These are phyloP conservation scores for Hermetia illucens DNA, from an alignment of 1,140 invertebrate species.

Conservation along the genomic window DNA sequence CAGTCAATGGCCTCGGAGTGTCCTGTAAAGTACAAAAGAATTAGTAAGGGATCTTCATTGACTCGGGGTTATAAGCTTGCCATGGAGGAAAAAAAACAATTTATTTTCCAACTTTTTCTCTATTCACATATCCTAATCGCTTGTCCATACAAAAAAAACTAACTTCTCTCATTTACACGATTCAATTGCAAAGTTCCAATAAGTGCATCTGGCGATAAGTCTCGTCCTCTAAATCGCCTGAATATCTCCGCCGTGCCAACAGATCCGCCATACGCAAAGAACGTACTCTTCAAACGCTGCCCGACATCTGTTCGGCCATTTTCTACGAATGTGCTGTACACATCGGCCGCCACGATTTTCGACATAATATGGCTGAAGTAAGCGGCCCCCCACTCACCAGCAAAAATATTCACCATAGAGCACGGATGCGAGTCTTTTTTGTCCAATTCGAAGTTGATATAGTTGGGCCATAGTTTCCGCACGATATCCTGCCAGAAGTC, in stretches of 20 bases:
- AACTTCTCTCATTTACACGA: too few relatives aligned
- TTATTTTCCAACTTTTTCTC: too few relatives aligned
- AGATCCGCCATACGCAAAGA: conserved; percentile 67
- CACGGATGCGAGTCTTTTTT: conserved; percentile 67
- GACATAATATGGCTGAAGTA: conserved; percentile 70
- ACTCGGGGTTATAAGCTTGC: too few relatives aligned
- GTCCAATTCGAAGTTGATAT: conserved; percentile 55
- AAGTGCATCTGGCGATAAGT: conserved; percentile 75
- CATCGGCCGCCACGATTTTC: conserved; percentile 77
- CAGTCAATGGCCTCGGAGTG: too few relatives aligned
- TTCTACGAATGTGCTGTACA: conserved; percentile 72
- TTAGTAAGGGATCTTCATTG: too few relatives aligned
- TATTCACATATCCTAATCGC: too few relatives aligned
- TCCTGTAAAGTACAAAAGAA: too few relatives aligned
- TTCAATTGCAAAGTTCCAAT: conserved; percentile 36
- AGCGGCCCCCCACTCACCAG: conserved; percentile 54
- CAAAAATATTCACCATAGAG: conserved; percentile 59
- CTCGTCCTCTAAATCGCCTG: conserved; percentile 75
- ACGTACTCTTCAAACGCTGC: conserved; percentile 68
- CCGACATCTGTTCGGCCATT: conserved; percentile 39
- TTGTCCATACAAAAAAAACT: too few relatives aligned
- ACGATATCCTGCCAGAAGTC: conserved; percentile 71
- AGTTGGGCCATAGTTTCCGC: conserved; percentile 58
- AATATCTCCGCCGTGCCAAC: conserved; percentile 72
- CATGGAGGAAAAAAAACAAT: too few relatives aligned